Percentiles rank a stretch among this genome's conserved stretches.
These are phyloP conservation scores for Caenorhabditis sulstoni DNA, from an alignment of 2,888 invertebrate genomes.

Conservation along the genomic window DNA sequence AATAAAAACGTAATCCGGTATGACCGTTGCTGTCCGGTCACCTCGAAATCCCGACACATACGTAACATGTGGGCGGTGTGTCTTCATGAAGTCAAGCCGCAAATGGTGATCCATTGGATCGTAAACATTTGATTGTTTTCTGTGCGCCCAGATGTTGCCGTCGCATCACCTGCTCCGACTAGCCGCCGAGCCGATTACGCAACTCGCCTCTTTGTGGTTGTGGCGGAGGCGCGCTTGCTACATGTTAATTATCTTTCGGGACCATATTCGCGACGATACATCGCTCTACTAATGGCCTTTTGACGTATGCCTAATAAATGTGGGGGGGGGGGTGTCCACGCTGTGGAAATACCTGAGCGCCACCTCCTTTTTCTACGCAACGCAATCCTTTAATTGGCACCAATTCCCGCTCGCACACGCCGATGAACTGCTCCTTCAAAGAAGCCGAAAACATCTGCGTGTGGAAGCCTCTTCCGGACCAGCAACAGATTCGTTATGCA, in stretches of 20 bases:
- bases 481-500: slow-evolving; percentile 17
- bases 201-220: slow-evolving; percentile 42
- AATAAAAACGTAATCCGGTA: slow-evolving; percentile 4
- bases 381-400: slow-evolving; percentile 56
- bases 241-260: slow-evolving; percentile 45
- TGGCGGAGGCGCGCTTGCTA: slow-evolving; percentile 23
- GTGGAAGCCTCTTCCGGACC: slow-evolving; percentile 29
- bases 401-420: slow-evolving; percentile 22
- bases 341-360: slow-evolving; percentile 37
- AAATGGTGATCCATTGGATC: slow-evolving; percentile 50
- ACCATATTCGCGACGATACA: slow-evolving; percentile 42
- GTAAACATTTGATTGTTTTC: slow-evolving; percentile 58
- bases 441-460: slow-evolving; percentile 44
- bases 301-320: slow-evolving; percentile 53
- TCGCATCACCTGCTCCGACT: slow-evolving; percentile 51
- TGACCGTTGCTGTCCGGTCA: slow-evolving; percentile 20
- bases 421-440: slow-evolving; percentile 25
- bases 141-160: slow-evolving; percentile 51
- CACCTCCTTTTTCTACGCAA: slow-evolving; percentile 37
- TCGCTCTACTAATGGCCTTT: slow-evolving; percentile 52
- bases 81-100: slow-evolving; percentile 27
- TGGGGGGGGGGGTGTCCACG: slow-evolving; percentile 2
- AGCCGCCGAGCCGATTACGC: slow-evolving; percentile 45
- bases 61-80: slow-evolving; percentile 15
- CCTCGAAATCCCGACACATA: slow-evolving; percentile 5